These are phyloP conservation scores for Setipinna tenuifilis DNA, from an alignment of 2,797 vertebrate genomes.

Conservation along the genomic window DNA sequence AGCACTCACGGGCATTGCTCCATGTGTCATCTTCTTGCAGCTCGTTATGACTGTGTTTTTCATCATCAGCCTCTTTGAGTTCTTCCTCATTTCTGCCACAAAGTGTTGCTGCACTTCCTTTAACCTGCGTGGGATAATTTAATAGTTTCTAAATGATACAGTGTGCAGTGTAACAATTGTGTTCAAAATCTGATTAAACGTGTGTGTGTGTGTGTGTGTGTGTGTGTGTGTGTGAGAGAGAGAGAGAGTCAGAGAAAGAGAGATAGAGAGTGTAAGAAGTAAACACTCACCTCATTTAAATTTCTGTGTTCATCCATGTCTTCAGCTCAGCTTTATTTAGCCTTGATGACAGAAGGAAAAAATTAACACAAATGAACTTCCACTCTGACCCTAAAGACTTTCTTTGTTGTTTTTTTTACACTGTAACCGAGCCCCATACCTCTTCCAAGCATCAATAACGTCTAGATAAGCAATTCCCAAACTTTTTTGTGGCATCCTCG, in stretches of 20 bases:
- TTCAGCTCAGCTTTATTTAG: neutral
- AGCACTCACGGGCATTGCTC: neutral
- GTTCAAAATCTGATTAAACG: too few relatives aligned
- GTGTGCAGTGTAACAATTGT: too few relatives aligned
- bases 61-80: neutral
- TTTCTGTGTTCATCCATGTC: neutral
- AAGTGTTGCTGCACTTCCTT: neutral
- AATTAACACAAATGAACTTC: too few relatives aligned
- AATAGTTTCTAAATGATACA: neutral
- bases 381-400: too few relatives aligned
- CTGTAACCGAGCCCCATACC: too few relatives aligned
- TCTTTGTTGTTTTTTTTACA: too few relatives aligned
- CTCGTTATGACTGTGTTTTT: neutral
- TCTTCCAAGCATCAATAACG: too few relatives aligned
- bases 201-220: too few relatives aligned
- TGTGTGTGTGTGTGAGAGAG: neutral
- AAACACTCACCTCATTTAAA: constrained; percentile 18
- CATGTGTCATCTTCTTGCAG: neutral
- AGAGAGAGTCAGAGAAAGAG: too few relatives aligned
- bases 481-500: too few relatives aligned
- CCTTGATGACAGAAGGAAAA: neutral
- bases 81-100: neutral
- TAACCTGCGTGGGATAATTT: neutral
- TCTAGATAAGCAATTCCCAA: too few relatives aligned
- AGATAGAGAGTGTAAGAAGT: neutral